These are phyloP conservation scores for Scomber scombrus DNA, from an alignment of 2,113 vertebrate species.

Conservation along the genomic window DNA sequence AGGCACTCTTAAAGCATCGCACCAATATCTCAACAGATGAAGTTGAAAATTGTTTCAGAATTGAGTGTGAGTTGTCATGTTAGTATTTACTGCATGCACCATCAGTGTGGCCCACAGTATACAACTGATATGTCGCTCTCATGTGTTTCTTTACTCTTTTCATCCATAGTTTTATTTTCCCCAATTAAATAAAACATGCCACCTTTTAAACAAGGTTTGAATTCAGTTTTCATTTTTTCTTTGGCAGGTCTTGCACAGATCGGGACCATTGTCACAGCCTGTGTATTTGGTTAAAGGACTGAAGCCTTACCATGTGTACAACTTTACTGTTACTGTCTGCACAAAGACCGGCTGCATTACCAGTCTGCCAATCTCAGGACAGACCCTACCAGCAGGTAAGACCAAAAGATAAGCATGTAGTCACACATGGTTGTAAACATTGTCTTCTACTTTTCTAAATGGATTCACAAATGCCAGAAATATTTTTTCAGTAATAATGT, in stretches of 20 bases:
- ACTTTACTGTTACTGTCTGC: slow-evolving; percentile 91
- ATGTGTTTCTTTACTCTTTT: not conserved
- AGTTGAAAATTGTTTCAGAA: not conserved
- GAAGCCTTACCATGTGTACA: slow-evolving; percentile 87
- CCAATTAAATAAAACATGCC: not conserved
- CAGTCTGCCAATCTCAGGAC: slow-evolving; percentile 84
- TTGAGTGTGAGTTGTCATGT: not conserved
- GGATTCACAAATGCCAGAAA: too few relatives aligned
- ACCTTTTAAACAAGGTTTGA: not conserved
- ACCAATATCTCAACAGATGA: not conserved
- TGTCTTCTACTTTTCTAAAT: too few relatives aligned
- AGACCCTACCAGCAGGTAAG: slow-evolving; percentile 91
- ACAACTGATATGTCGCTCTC: too few relatives aligned
- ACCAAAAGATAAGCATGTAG: not conserved
- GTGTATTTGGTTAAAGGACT: slow-evolving; percentile 82
- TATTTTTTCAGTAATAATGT: too few relatives aligned
- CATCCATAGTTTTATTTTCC: not conserved
- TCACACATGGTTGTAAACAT: not conserved
- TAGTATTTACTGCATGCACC: too few relatives aligned
- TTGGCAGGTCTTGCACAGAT: slow-evolving; percentile 86
- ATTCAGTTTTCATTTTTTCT: slow-evolving; percentile 1
- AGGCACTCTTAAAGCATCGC: not conserved
- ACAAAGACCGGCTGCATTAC: slow-evolving; percentile 88
- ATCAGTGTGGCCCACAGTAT: too few relatives aligned
- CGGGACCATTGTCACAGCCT: slow-evolving; percentile 72